Evolutionary conservation across 2,888 invertebrate genomes (phyloP).

Genomic region (Campoplex nolae): DNA sequence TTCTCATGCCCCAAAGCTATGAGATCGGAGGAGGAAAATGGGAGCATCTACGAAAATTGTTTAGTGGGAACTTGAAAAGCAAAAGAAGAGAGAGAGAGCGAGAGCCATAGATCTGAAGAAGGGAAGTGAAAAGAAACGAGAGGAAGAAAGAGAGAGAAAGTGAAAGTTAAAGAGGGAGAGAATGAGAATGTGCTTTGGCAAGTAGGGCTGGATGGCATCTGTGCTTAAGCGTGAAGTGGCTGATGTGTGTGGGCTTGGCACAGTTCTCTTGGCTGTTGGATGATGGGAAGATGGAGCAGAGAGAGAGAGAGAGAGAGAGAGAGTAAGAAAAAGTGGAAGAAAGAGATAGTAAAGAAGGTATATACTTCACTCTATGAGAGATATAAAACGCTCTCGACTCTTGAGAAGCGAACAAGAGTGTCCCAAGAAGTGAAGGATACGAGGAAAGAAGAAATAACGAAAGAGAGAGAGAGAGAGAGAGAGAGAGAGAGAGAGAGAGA

Average conservation of each 20-base stretch:
- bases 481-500: too few species aligned
- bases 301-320: slow-evolving; percentile 23
- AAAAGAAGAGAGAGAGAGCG: background rate
- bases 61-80: slow-evolving; percentile 24
- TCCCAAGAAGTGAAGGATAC: slow-evolving; percentile 56
- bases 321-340: slow-evolving; percentile 20
- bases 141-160: background rate
- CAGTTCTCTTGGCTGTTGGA: slow-evolving; percentile 61
- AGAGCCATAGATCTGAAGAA: background rate
- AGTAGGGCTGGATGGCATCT: slow-evolving; percentile 76
- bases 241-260: slow-evolving; percentile 53
- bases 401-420: slow-evolving; percentile 59
- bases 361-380: slow-evolving; percentile 5
- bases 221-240: slow-evolving; percentile 73
- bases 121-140: background rate
- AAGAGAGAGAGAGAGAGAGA: slow-evolving; percentile 57
- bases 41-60: background rate
- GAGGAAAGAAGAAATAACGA: slow-evolving; percentile 29
- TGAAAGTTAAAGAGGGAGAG: slow-evolving; percentile 7
- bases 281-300: slow-evolving; percentile 31
- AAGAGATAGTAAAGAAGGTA: slow-evolving; percentile 7
- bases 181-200: slow-evolving; percentile 76
- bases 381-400: slow-evolving; percentile 49
- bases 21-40: background rate
- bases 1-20: slow-evolving; percentile 21